A percentile compares a stretch with the other conserved stretches of the same genome.
Evolutionary conservation across 2,797 vertebrate genomes (phyloP).

Genomic region (Malurus splendens): DNA sequence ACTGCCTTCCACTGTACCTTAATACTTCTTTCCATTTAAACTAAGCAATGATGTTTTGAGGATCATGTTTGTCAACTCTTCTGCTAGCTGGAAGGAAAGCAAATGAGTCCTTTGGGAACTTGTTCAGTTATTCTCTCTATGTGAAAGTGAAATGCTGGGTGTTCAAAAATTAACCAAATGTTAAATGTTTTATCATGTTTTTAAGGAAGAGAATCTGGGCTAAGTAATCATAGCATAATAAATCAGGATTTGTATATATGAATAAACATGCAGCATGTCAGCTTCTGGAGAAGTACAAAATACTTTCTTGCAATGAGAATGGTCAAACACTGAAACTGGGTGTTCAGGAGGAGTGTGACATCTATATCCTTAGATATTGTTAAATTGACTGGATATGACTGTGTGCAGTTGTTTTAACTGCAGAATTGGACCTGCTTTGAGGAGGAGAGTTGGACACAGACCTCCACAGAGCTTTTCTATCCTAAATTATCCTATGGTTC

Average conservation of each 20-base stretch:
- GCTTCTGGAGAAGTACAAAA: not conserved
- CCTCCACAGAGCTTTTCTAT: not conserved
- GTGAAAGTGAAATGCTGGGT: not conserved
- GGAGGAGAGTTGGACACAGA: not conserved
- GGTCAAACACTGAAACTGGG: not conserved
- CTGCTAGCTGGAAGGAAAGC: not conserved
- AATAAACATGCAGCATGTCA: not conserved
- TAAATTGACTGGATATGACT: not conserved
- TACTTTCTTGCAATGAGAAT: not conserved
- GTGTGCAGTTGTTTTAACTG: not conserved
- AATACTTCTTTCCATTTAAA: not conserved
- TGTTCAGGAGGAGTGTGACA: not conserved
- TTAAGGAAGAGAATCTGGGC: not conserved
- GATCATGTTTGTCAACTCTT: not conserved
- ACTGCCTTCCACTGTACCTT: not conserved
- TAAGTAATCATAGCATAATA: not conserved
- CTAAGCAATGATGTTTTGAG: not conserved
- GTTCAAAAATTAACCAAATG: not conserved
- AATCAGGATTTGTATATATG: not conserved
- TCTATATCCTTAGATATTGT: not conserved
- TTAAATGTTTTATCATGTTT: conserved; percentile 30
- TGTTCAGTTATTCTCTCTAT: not conserved
- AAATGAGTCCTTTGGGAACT: not conserved
- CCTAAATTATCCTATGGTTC: not conserved
- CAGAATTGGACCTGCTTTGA: not conserved